Percentiles rank a stretch among this genome's conserved stretches.
phyloP scores from a whole-genome alignment of 2,797 vertebrate genomes.

The Coilia nasus region DNA sequence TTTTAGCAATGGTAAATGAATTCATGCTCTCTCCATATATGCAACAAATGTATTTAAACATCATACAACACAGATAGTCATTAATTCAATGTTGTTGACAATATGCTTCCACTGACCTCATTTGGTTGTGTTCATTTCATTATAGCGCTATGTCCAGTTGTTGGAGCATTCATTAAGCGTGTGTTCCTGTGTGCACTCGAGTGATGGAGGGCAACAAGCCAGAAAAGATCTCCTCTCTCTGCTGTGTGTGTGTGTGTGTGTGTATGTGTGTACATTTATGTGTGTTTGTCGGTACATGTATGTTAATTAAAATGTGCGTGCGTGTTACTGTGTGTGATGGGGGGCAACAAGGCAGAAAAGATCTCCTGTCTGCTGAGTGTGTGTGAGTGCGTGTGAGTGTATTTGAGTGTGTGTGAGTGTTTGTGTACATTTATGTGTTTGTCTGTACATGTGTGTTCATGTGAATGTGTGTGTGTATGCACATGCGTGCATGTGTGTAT shows the following conservation, averaged over 20 bases:
- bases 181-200: constrained; percentile 4
- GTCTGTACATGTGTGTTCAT: not conserved
- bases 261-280: not conserved
- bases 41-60: not conserved
- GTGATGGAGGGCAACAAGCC: constrained; percentile 6
- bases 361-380: not conserved
- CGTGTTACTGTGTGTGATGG: not conserved
- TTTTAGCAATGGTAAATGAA: not conserved
- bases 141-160: not conserved
- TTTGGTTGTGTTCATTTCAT: constrained; percentile 3
- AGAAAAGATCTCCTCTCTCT: not conserved
- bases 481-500: not conserved
- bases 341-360: too few relatives aligned
- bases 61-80: not conserved
- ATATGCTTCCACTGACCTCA: not conserved
- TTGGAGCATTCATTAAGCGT: not conserved
- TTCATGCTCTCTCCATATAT: not conserved
- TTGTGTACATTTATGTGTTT: not conserved
- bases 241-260: constrained; percentile 9
- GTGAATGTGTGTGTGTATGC: not conserved
- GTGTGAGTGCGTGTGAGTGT: not conserved
- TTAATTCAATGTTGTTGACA: not conserved
- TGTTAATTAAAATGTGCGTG: not conserved
- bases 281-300: not conserved
- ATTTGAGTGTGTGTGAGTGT: not conserved